Base-by-base conservation (phyloP, 2,113 vertebrate species). In the Pangasianodon hypophthalmus region DNA sequence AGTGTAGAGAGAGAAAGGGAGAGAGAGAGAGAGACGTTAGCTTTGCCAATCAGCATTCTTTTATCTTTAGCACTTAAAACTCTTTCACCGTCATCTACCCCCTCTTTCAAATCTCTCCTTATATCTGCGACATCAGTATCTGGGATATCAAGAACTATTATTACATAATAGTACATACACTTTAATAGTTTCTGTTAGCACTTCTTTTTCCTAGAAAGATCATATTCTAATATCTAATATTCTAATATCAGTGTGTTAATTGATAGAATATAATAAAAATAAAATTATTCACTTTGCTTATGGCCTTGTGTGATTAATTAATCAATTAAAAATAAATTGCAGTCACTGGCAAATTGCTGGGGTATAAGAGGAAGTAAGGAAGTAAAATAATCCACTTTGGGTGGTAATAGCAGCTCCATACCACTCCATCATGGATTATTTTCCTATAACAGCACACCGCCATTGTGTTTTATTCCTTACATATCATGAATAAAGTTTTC, bases 11-110 rank as follows among this genome's bases (percentile, higher is more conserved):
- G 8, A 29, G 62, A 24, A 11, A 41, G 26, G 69, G 14, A 52
- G 85, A 62, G 46, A 19, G 46, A 37, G 64, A 32, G 84, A 77
- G 16, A 64, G 60, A 62, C 85, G 88, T 85, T 91, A 52, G 87
- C 6, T 60, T 46, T 29, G 16, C 79, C 62, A 88, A 88, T 88
- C 87, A 81, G 46, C 56, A 50, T 88, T n/a, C 56, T 64, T 81
- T 87, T 29, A 37, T 88, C 48, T 26, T 4, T 19, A 24, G 2
- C 48, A 16, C n/a, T 50, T 32, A 7, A 64, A 46, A 87, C 67
- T 84, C 60, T 79, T 29, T 46, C 0, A 26, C 9, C 80, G 88
- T 46, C 60, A 81, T 4, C 69, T 84, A 50, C 88, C 81, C 81
- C 52, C 71, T 84, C 88, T 9, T 85, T 60, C 11, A 29, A 44